These are phyloP conservation scores for Aplidium turbinatum DNA, from an alignment of 23 tunicate species.

Conservation along the genomic window DNA sequence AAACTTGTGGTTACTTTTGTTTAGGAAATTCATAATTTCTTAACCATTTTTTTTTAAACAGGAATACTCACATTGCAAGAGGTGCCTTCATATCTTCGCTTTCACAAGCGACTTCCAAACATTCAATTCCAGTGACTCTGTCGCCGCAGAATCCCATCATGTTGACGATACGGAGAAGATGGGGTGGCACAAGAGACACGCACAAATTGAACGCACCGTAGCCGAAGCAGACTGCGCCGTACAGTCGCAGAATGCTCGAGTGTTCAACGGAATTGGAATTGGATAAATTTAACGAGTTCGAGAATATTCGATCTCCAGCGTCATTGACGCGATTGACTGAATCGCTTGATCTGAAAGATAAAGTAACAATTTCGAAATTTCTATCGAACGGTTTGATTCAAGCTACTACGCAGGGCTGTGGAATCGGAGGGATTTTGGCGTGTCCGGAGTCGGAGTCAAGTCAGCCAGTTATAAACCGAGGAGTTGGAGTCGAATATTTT, in stretches of 20 bases:
- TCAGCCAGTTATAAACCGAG: too few species aligned
- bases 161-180: conserved; percentile 65
- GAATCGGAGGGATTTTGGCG: too few species aligned
- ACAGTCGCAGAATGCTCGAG: conserved; percentile 40
- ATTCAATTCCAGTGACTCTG: conserved; percentile 44
- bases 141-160: conserved; percentile 84
- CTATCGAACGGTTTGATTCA: too few species aligned
- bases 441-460: too few species aligned
- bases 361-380: too few species aligned
- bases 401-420: too few species aligned
- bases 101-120: conserved; percentile 53
- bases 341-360: neutral
- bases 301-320: neutral
- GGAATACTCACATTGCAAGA: conserved; percentile 80
- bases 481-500: too few species aligned
- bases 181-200: conserved; percentile 75
- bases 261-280: conserved; percentile 20
- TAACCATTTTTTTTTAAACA: too few species aligned
- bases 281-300: neutral
- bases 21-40: too few species aligned
- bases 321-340: neutral
- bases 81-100: conserved; percentile 91
- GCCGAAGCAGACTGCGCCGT: conserved; percentile 79
- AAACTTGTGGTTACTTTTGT: too few species aligned
- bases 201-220: conserved; percentile 79